These are phyloP conservation scores for Pogonus chalceus DNA, from an alignment of 1,140 invertebrate genomes.

Conservation along the genomic window DNA sequence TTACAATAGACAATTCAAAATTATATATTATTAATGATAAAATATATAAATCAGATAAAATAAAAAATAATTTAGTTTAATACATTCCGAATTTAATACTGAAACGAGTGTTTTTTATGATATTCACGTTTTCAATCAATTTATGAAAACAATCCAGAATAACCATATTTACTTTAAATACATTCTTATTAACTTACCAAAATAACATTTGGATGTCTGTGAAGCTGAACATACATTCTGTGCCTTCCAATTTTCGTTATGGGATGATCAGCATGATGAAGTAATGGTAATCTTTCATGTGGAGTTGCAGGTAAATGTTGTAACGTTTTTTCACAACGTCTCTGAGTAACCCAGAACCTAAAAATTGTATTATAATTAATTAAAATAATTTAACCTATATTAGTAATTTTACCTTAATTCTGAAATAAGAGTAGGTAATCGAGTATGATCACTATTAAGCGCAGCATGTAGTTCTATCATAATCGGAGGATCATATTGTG, in stretches of 20 bases:
- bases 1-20: no score
- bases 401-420: conserved; percentile 49
- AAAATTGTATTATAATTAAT: no score
- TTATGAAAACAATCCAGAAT: no score
- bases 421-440: conserved; percentile 56
- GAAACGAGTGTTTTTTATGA: no score
- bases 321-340: conserved; percentile 87
- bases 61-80: no score
- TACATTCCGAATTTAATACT: no score
- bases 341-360: conserved; percentile 81
- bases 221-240: conserved; percentile 75
- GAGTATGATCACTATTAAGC: conserved; percentile 66
- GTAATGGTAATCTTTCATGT: conserved; percentile 73
- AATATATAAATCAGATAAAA: no score
- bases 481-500: conserved; percentile 74
- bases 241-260: conserved; percentile 66
- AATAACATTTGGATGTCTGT: conserved; percentile 77
- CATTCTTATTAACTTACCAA: conserved; percentile 43
- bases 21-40: no score
- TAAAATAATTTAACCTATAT: conserved; percentile 12
- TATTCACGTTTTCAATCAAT: no score
- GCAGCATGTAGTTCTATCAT: conserved; percentile 71
- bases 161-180: no score
- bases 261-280: conserved; percentile 67
- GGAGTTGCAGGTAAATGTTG: conserved; percentile 84